Conservation (phyloP, 2,113 vertebrate genomes). For the Fulica atra region DNA sequence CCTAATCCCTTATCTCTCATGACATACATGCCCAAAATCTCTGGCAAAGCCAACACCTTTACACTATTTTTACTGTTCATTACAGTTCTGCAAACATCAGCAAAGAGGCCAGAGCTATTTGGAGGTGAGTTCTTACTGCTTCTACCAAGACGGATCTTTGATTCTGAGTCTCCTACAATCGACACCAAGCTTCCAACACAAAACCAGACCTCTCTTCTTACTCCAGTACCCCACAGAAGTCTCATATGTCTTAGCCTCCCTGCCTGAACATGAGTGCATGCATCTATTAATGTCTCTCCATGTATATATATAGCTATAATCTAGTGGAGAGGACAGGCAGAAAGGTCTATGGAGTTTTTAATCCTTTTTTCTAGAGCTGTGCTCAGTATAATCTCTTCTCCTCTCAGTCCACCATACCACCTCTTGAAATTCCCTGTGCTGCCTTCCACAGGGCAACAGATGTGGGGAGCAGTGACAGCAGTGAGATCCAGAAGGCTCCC, state of each 20-base stretch:
- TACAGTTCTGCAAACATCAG: background rate
- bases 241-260: background rate
- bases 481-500: background rate
- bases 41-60: background rate
- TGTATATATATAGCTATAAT: background rate
- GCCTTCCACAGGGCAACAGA: background rate
- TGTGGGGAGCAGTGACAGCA: background rate
- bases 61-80: background rate
- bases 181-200: background rate
- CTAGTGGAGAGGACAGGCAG: background rate
- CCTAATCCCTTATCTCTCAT: background rate
- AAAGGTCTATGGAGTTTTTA: background rate
- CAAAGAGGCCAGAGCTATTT: background rate
- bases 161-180: background rate
- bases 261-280: rapidly evolving
- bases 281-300: rapidly evolving
- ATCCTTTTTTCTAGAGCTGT: background rate
- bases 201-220: background rate
- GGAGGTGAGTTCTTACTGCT: background rate
- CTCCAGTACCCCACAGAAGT: background rate
- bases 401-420: background rate
- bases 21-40: background rate
- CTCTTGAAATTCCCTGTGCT: background rate
- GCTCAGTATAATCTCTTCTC: background rate
- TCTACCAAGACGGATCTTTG: background rate